A percentile compares a stretch with the other conserved stretches of the same genome.
These are phyloP conservation scores for Eurypyga helias DNA, from an alignment of 2,113 vertebrate genomes.

Conservation along the genomic window DNA sequence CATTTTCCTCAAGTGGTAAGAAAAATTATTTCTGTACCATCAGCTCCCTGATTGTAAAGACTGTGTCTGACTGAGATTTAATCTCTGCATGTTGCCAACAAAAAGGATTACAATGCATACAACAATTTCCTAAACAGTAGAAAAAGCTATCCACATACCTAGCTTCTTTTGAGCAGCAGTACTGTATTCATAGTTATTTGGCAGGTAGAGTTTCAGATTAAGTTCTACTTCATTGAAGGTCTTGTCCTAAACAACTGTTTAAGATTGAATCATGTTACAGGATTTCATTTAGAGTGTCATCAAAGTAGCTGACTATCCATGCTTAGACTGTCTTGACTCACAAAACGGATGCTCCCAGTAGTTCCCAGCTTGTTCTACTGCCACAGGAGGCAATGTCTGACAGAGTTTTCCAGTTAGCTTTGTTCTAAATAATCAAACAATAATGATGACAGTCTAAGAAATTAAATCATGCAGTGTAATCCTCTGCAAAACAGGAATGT, in stretches of 20 bases:
- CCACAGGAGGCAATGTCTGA: accelerated
- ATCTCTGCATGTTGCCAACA: background rate
- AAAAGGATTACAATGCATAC: background rate
- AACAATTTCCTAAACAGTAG: background rate
- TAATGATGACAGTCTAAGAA: background rate
- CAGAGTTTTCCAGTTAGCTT: background rate
- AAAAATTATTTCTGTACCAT: background rate
- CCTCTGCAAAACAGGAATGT: background rate
- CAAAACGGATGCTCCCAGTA: background rate
- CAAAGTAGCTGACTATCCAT: background rate
- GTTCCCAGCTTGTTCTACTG: background rate
- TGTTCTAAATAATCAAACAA: background rate
- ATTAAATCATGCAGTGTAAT: background rate
- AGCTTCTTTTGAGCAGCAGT: background rate
- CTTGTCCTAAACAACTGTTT: background rate
- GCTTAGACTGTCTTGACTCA: accelerated
- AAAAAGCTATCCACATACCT: background rate
- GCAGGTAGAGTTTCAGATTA: background rate
- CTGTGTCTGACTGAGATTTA: background rate
- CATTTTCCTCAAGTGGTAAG: background rate
- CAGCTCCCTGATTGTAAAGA: background rate
- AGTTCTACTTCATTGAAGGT: background rate
- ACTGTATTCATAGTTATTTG: background rate
- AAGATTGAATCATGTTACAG: background rate
- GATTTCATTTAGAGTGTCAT: background rate